Evolutionary conservation across 1,140 invertebrate genomes (phyloP).

Genomic region (Calephelis nemesis): DNA sequence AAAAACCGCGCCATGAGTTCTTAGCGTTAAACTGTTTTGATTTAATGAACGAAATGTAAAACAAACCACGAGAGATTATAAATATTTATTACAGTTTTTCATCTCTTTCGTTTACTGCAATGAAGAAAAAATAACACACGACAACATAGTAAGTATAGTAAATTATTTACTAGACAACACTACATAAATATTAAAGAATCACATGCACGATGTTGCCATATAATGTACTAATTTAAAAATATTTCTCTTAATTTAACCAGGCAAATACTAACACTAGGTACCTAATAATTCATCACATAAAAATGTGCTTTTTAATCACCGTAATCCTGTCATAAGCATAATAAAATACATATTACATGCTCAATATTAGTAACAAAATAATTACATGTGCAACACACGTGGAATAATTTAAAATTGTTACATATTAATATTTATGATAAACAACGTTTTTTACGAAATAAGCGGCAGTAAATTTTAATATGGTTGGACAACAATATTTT

Average conservation of each 20-base stretch:
- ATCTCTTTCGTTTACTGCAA: constrained; percentile 30
- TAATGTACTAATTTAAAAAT: constrained; percentile 21
- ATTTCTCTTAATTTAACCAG: constrained; percentile 17
- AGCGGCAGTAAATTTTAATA: too few species aligned
- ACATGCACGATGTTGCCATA: constrained; percentile 26
- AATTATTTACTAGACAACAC: constrained; percentile 38
- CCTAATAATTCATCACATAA: constrained; percentile 1
- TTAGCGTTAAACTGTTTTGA: too few species aligned
- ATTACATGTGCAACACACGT: too few species aligned
- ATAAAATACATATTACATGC: not conserved
- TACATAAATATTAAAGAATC: constrained; percentile 33
- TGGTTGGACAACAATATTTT: too few species aligned
- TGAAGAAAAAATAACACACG: constrained; percentile 35
- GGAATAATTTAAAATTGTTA: too few species aligned
- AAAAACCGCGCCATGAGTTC: too few species aligned
- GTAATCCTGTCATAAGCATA: not conserved
- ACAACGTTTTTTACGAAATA: too few species aligned
- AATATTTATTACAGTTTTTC: constrained; percentile 32
- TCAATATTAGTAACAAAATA: too few species aligned
- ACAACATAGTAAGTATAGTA: constrained; percentile 35
- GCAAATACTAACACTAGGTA: constrained; percentile 16
- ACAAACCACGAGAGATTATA: constrained; percentile 14
- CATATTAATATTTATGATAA: too few species aligned
- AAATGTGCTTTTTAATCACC: not conserved
- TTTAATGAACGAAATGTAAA: not conserved